A percentile compares a stretch with the other conserved stretches of the same genome.
These are phyloP conservation scores for Ophion costatus DNA, from an alignment of 2,888 invertebrate species.

Conservation along the genomic window DNA sequence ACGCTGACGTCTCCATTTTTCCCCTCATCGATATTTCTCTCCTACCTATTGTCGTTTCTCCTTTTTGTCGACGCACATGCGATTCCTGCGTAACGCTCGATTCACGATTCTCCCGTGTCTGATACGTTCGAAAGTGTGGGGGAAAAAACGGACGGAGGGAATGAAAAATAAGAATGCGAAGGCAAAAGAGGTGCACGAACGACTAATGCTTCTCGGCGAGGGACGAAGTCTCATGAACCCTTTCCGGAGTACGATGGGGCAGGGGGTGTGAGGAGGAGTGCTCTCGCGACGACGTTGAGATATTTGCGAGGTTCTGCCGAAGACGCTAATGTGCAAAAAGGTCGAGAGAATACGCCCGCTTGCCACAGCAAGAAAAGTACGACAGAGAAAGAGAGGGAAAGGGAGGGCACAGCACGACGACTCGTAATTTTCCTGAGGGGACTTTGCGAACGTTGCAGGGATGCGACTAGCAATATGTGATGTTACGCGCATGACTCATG, in stretches of 20 bases:
- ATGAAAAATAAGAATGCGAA: slow-evolving; percentile 26
- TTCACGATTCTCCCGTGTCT: slow-evolving; percentile 61
- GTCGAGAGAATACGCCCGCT: slow-evolving; percentile 60
- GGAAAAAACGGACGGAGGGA: slow-evolving; percentile 1
- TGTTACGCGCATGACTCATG: slow-evolving; percentile 23
- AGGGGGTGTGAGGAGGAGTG: slow-evolving; percentile 49
- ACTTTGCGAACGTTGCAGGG: slow-evolving; percentile 55
- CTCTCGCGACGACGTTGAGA: slow-evolving; percentile 64
- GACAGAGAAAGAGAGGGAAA: slow-evolving; percentile 14
- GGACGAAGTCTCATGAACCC: slow-evolving; percentile 60
- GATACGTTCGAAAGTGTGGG: slow-evolving; percentile 50
- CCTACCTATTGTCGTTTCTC: not conserved
- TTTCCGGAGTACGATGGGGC: slow-evolving; percentile 4
- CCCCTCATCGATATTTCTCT: not conserved
- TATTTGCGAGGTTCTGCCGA: slow-evolving; percentile 67
- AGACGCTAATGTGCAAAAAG: slow-evolving; percentile 67
- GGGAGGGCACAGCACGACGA: slow-evolving; percentile 25
- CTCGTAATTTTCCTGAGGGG: slow-evolving; percentile 62
- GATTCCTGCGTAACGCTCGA: slow-evolving; percentile 59
- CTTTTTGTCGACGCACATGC: slow-evolving; percentile 47
- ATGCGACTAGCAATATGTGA: slow-evolving; percentile 44
- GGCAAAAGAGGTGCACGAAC: slow-evolving; percentile 46
- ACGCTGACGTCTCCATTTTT: not conserved
- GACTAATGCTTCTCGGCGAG: slow-evolving; percentile 58
- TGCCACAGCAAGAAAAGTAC: slow-evolving; percentile 50